Base-by-base conservation (phyloP, 30 jellyfish, hydroid and myxozoan species). In the Turritopsis rubra region DNA sequence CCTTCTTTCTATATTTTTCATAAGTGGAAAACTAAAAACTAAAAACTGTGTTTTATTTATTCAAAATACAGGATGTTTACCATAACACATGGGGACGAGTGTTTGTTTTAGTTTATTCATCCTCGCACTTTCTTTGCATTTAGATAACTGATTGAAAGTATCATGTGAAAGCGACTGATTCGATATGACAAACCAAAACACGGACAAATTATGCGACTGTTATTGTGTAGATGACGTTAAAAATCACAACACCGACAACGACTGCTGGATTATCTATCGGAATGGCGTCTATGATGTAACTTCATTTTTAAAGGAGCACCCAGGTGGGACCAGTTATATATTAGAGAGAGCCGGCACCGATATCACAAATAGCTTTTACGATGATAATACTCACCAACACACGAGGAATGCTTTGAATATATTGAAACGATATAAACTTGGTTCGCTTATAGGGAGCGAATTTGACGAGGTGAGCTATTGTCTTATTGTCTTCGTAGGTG, bases 261-360 rank as follows among this genome's bases (percentile, higher is more conserved):
- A 82, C 71, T 89, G 90, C 21, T 85, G 92, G 92, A 84, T 93
- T 66, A 87, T 85, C 19, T 71, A 65, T 28, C 81, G 83, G 66
- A 95, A 95, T 1, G 66, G 28, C 54, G 95, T 89, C 21, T 94
- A 65, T 66, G 96, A 94, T 82, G 95, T 94, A 16, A 85, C 97
- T 9, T 82, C 68, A 13, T 94, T 94, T 73, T 85, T 92, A 4
- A 84, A 86, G 8, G 54, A 85, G 21, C 99, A 94, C 68, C 99
- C 99, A 66, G 99, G 99, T 52, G 99, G 99, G 17, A 88, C 73
- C 72, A 95, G 84, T 21, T 41, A 88, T 21, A 26, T 94, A 52
- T n/a, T 89, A 1, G 85, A 68, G 30, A 79, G 88, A 83, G 95
- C 95, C 24, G 99, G 97, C 23, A 53, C 82, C 28, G 91, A 88